A percentile compares a stretch with the other conserved stretches of the same genome.
Conservation (phyloP, 2,113 vertebrate genomes). For the Notarius quadriscutis region DNA sequence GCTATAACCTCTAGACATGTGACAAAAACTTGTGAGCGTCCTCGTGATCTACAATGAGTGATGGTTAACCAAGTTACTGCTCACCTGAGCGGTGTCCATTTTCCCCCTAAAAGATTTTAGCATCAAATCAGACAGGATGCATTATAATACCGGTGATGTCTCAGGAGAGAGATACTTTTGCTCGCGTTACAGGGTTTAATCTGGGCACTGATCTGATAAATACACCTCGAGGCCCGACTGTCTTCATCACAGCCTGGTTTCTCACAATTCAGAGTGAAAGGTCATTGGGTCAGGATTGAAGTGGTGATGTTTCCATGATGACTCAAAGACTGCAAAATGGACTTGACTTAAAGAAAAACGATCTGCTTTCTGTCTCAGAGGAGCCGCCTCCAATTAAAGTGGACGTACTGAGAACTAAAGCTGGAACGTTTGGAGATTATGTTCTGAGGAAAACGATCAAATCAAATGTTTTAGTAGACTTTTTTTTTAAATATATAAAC, state of each 20-base stretch:
- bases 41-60: not conserved
- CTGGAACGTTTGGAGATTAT: not conserved
- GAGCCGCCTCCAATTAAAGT: not conserved
- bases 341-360: conserved; percentile 8
- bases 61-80: not conserved
- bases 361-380: conserved; percentile 1
- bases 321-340: not conserved
- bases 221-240: not conserved
- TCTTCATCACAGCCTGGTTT: not conserved
- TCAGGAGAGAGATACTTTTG: not conserved
- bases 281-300: not conserved
- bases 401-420: not conserved
- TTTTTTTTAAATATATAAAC: no score
- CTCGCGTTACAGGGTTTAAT: not conserved
- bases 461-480: not conserved
- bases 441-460: not conserved
- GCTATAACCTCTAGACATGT: not conserved
- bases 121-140: not conserved
- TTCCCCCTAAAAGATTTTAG: not conserved
- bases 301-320: not conserved
- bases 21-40: not conserved
- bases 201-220: not conserved
- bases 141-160: not conserved
- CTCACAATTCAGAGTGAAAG: conserved; percentile 25
- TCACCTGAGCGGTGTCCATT: not conserved